Evolutionary conservation across 2,888 invertebrate genomes (phyloP), one percentile per base, ranked within the genome.

Genomic region (Acrocyrtus sp.): DNA sequence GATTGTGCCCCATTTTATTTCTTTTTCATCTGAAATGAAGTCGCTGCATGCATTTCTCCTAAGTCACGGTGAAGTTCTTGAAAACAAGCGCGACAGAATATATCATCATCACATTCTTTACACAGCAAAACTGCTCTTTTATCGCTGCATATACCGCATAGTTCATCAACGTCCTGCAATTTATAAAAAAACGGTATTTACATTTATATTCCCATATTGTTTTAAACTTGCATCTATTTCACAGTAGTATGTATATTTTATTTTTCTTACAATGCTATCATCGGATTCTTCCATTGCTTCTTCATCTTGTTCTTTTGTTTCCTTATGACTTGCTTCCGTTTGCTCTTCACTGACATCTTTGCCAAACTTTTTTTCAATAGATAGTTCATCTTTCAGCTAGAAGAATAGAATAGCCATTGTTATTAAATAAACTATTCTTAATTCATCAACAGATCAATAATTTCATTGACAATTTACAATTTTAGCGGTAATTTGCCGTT

Each of bases 111-210:
- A 84, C 95, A 96, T 72, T 91, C 93, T 50, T 88, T 84, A 83
- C 95, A 96, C 57, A 90, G 86, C 76, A 90, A 85, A 8, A 85
- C 87, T 1, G 94, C 92, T 85, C 92, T 91, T 58, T 66, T 76
- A 83, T 91, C 91, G 83, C 94, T 93, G 83, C 95, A 96, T 78
- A 95, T 90, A 78, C 91, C 90, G 85, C 95, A 96, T 87, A 92
- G 92, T 3, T 92, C 92, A 51, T 93, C 85, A 82, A 92, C 91
- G 21, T 82, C 82, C 22, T 67, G 45, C 29, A 76, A 75, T 5
- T 50, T 22, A n/a, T n/a, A n/a, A n/a, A n/a, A n/a, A n/a, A n/a
- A n/a, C n/a, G n/a, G n/a, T n/a, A n/a, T n/a, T n/a, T n/a, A n/a
- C n/a, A n/a, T n/a, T n/a, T n/a, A n/a, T n/a, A n/a, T n/a, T n/a